These are phyloP conservation scores for Cryptophagus acutangulus DNA, from an alignment of 2,888 invertebrate genomes.

Conservation along the genomic window DNA sequence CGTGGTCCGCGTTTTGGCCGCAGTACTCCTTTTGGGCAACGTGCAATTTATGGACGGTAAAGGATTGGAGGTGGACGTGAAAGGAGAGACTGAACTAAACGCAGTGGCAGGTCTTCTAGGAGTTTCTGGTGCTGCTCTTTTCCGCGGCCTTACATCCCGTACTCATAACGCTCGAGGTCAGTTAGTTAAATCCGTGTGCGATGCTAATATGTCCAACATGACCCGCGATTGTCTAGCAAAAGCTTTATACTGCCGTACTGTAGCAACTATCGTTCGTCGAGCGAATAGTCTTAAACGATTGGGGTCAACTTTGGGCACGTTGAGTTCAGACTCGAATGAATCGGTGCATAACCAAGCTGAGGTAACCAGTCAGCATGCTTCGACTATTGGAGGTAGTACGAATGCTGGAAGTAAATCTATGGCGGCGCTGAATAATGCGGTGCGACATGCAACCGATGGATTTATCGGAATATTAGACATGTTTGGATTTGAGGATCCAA, in stretches of 20 bases:
- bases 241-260: slow-evolving; percentile 89
- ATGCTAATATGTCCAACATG: slow-evolving; percentile 81
- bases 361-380: slow-evolving; percentile 79
- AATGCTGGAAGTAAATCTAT: slow-evolving; percentile 83
- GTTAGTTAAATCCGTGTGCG: slow-evolving; percentile 74
- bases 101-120: slow-evolving; percentile 82
- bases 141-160: slow-evolving; percentile 77
- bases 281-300: slow-evolving; percentile 87
- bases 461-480: slow-evolving; percentile 94
- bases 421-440: slow-evolving; percentile 88
- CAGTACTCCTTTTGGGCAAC: slow-evolving; percentile 86
- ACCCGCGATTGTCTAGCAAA: slow-evolving; percentile 87
- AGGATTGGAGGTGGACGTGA: slow-evolving; percentile 70
- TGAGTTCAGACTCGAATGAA: slow-evolving; percentile 89
- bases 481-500: slow-evolving; percentile 94
- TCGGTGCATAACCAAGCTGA: slow-evolving; percentile 85
- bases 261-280: slow-evolving; percentile 87
- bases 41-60: slow-evolving; percentile 81
- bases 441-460: slow-evolving; percentile 88
- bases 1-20: slow-evolving; percentile 86
- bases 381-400: slow-evolving; percentile 63
- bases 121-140: slow-evolving; percentile 67
- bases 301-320: slow-evolving; percentile 74
- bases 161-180: slow-evolving; percentile 75
- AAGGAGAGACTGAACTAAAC: slow-evolving; percentile 77